phyloP scores from a whole-genome alignment of 2,113 vertebrate species.

The Pogonocichla stellata region DNA sequence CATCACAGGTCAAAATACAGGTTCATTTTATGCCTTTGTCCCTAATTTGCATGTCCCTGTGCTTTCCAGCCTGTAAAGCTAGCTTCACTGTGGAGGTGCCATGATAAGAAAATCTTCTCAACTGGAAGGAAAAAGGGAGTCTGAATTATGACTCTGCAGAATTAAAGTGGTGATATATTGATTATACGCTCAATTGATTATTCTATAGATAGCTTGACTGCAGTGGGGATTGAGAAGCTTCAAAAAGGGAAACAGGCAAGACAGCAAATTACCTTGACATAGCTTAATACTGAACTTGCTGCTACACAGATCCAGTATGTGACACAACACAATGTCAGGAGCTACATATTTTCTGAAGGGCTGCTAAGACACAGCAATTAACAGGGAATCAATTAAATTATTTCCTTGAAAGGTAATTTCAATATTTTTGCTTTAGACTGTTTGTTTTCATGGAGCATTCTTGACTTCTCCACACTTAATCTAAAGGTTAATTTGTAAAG shows the following conservation, averaged over 20 bases:
- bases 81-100: neutral
- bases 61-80: neutral
- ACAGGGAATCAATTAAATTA: neutral
- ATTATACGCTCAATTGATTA: neutral
- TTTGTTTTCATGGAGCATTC: neutral
- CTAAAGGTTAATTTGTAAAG: neutral
- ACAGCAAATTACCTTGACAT: neutral
- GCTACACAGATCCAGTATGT: neutral
- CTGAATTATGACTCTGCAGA: neutral
- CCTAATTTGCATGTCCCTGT: neutral
- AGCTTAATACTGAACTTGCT: neutral
- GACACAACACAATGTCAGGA: neutral
- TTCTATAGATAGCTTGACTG: constrained; percentile 15
- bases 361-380: neutral
- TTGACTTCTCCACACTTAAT: neutral
- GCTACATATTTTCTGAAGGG: neutral
- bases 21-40: neutral
- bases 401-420: neutral
- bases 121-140: neutral
- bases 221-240: neutral
- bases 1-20: neutral
- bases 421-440: neutral
- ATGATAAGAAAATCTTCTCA: neutral
- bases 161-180: neutral
- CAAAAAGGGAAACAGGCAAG: neutral